Conservation (phyloP, 2,113 vertebrate genomes). For the Amia ocellicauda region DNA sequence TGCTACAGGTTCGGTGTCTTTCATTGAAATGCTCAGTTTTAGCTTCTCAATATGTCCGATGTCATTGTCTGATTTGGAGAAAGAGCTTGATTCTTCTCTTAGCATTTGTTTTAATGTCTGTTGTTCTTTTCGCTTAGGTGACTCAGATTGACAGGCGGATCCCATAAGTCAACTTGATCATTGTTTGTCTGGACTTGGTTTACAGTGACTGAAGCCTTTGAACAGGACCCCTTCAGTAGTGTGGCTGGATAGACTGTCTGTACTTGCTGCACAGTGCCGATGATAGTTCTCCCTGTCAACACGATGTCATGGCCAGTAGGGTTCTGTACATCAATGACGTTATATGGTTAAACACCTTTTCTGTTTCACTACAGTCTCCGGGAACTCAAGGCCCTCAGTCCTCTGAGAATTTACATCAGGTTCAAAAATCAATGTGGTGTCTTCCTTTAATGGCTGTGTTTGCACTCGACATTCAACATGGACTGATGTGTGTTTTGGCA, state of each 20-base stretch:
- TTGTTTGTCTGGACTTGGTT: not conserved
- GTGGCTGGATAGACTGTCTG: not conserved
- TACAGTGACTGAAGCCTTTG: not conserved
- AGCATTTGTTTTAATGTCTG: not conserved
- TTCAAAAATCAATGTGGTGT: slow-evolving; percentile 18
- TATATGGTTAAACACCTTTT: slow-evolving; percentile 5
- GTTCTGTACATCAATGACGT: slow-evolving; percentile 3
- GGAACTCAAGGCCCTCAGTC: slow-evolving; percentile 29
- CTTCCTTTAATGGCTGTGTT: slow-evolving; percentile 11
- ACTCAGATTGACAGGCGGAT: not conserved
- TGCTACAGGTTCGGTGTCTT: not conserved
- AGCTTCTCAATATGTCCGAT: slow-evolving; percentile 1
- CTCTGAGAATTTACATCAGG: slow-evolving; percentile 20
- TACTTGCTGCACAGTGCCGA: not conserved
- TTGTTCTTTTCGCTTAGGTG: not conserved
- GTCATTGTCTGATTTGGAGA: not conserved
- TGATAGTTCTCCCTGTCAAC: not conserved
- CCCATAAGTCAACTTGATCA: not conserved
- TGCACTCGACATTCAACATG: slow-evolving; percentile 3
- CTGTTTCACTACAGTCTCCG: slow-evolving; percentile 3
- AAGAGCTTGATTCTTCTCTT: not conserved
- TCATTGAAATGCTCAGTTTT: not conserved
- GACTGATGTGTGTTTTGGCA: not conserved
- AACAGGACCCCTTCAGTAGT: too few relatives aligned
- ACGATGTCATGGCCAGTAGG: slow-evolving; percentile 20